A percentile compares a stretch with the other conserved stretches of the same genome.
Conservation (phyloP, 2,888 invertebrate genomes). For the Aphidoletes aphidimyza region DNA sequence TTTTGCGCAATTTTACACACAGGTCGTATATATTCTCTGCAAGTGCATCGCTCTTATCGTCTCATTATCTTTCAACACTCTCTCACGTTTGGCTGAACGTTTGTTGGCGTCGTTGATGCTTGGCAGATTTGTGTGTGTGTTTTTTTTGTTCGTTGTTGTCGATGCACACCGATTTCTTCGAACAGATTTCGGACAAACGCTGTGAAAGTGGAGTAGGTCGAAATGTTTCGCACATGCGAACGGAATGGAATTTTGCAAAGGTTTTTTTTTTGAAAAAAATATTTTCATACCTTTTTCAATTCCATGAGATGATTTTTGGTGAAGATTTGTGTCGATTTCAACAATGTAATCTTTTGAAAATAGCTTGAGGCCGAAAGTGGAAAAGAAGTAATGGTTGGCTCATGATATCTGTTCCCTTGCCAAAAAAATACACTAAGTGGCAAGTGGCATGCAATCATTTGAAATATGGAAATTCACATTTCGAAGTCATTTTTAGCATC, state of each 20-base stretch:
- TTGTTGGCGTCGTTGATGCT: too few species aligned
- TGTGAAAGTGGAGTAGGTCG: conserved; percentile 47
- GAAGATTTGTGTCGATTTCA: not conserved
- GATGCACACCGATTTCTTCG: not conserved
- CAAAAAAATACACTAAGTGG: too few species aligned
- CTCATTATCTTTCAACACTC: conserved; percentile 28
- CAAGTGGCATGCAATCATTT: too few species aligned
- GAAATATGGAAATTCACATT: too few species aligned
- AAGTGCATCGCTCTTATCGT: conserved; percentile 28
- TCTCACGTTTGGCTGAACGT: not conserved
- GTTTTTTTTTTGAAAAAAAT: not conserved
- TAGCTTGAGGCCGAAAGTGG: too few species aligned
- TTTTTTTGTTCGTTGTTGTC: not conserved
- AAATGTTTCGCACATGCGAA: too few species aligned
- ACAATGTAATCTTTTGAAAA: too few species aligned
- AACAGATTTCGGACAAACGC: conserved; percentile 16
- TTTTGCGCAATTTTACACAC: not conserved
- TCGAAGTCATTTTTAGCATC: too few species aligned
- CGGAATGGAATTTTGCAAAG: too few species aligned
- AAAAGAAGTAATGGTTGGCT: too few species aligned
- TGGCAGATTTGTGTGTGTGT: too few species aligned
- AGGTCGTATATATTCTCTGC: not conserved
- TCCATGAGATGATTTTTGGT: conserved; percentile 9
- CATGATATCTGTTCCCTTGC: too few species aligned
- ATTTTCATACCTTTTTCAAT: not conserved